Evolutionary conservation across 2,888 invertebrate species (phyloP), one percentile per base, ranked within the genome.

Genomic region (Agrochola macilenta): DNA sequence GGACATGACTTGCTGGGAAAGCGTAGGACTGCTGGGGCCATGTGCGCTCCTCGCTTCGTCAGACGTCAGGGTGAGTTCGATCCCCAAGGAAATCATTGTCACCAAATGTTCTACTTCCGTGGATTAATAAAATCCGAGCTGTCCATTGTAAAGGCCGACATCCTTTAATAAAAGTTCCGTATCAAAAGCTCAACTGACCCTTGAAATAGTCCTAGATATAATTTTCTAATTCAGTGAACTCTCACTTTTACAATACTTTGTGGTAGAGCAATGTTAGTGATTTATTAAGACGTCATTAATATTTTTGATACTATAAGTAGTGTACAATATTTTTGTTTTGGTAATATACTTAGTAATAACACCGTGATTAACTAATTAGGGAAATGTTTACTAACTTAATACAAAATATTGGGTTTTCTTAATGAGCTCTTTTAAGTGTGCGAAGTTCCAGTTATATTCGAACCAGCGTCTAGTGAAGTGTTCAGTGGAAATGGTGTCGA

Each of bases 1-100:
- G 93, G 93, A 93, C 88, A 97, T 97, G 97, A 97, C 97, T 93
- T 97, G 97, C 93, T 97, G 97, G 97, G 97, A 97, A 87, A 97
- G 95, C 85, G 96, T 97, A 93, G 96, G 97, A 89, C 94, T 97
- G 82, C 94, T 97, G 91, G 97, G 97, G 86, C 97, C 97, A 84
- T 97, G 97, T 91, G 96, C 97, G 90, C 95, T 97, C 76, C 96
- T 97, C 75, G 93, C 96, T 82, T 95, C 96, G 75, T 95, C 96
- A 78, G 96, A 96, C 89, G 92, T 94, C 92, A 94, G 96, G 95
- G 96, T 96, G 95, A 96, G 96, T 96, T 90, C 83, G 78, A 82
- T 84, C 87, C 85, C 89, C 86, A 78, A 78, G 66, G 76, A 76
- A 83, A 84, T 78, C 65, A 75, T 81, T 70, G 49, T 76, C 66